Conservation (phyloP, 1,140 invertebrate species). For the Lepidurus couesii region DNA sequence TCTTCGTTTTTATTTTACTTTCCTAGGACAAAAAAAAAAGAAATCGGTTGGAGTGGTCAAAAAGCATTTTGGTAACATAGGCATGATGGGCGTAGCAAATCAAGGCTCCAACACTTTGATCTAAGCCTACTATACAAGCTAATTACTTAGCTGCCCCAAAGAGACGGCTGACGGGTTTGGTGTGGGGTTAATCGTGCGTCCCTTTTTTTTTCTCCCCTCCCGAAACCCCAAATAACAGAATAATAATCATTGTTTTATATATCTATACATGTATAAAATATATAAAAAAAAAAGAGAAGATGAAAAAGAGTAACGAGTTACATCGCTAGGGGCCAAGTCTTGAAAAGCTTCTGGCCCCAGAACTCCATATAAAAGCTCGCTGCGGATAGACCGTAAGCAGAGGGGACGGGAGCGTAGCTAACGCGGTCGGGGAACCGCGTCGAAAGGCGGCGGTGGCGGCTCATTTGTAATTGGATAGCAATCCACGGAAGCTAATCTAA, state of each 20-base stretch:
- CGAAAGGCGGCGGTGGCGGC: conserved; percentile 19
- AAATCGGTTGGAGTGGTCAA: not conserved
- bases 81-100: conserved; percentile 4
- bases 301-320: not conserved
- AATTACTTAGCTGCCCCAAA: not conserved
- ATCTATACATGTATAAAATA: not conserved
- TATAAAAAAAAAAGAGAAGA: not conserved
- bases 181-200: not conserved
- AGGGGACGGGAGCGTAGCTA: conserved; percentile 18
- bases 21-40: not conserved
- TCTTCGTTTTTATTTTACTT: not conserved
- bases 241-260: too few relatives aligned
- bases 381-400: not conserved
- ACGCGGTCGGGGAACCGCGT: conserved; percentile 12
- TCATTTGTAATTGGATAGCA: conserved; percentile 22
- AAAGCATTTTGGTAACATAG: not conserved
- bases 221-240: too few relatives aligned
- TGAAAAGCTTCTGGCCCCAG: not conserved
- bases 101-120: conserved; percentile 3
- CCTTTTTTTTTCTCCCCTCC: too few relatives aligned
- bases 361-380: not conserved
- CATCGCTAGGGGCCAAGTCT: not conserved
- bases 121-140: not conserved
- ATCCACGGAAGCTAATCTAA: conserved; percentile 7
- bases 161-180: not conserved